Base-by-base conservation (phyloP, 2,888 invertebrate genomes). In the Polietes domitor region DNA sequence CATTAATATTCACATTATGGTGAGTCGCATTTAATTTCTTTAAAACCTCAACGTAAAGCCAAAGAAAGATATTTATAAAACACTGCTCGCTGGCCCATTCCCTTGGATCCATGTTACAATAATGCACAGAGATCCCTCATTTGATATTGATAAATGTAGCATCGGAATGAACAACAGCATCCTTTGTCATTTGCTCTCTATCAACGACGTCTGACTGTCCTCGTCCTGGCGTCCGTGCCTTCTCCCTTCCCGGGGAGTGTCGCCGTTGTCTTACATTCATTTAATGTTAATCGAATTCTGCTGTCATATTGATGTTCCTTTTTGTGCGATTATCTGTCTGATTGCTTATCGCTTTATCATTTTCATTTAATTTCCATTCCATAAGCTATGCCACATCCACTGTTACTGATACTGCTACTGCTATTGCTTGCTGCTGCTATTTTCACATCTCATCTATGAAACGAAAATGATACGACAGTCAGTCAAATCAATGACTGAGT, bases 241-340 rank as follows among this genome's bases (percentile, higher is more conserved):
- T 24, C 43, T 47, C 55, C 15, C 65, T 17, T 63, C 58, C 26
- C 65, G 1, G 10, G 15, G 26, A 9, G 7, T 55, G 53, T 24
- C 50, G 12, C 9, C 53, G 32, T 24, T 37, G 53, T 73, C 73
- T 58, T 68, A 65, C 53, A 65, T 76, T 76, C 50, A 76, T 76
- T 76, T 68, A 53, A 41, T 65, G 65, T 68, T 76, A 76, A 76
- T 76, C 76, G 76, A 76, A 76, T 76, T 76, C 68, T 76, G 76
- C 65, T 76, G 76, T 68, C 76, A 76, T 76, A 65, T 65, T 76
- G 65, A 76, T 68, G 76, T 68, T 53, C 65, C 32, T 76, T 76
- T 53, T 55, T 76, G 55, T 68, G 53, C 76, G 65, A 76, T 76
- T 76, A 76, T 76, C 76, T 76, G 76, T 76, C 65, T 76, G 76